phyloP scores from a whole-genome alignment of 1,140 invertebrate species.

The Leptinotarsa undecemlineata region DNA sequence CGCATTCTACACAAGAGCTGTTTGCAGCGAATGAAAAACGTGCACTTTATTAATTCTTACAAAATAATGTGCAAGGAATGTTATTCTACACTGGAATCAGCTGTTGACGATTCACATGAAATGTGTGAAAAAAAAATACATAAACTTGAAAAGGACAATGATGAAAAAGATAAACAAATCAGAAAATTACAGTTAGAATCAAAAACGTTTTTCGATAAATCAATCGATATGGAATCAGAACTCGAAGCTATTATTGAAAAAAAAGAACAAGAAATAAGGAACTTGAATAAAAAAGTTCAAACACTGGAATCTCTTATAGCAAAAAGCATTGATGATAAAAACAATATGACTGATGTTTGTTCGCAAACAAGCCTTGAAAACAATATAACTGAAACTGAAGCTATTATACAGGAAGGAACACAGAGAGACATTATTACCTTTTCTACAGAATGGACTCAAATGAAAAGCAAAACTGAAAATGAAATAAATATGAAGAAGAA shows the following conservation, averaged over 20 bases:
- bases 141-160: slow-evolving; percentile 14
- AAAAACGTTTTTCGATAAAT: not conserved
- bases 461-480: slow-evolving; percentile 9
- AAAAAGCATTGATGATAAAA: slow-evolving; percentile 15
- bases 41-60: slow-evolving; percentile 5
- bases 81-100: not conserved
- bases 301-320: slow-evolving; percentile 11
- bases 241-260: not conserved
- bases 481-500: slow-evolving; percentile 13
- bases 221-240: slow-evolving; percentile 2
- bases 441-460: slow-evolving; percentile 11
- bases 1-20: slow-evolving; percentile 15
- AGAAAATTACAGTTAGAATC: slow-evolving; percentile 5
- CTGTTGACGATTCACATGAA: slow-evolving; percentile 8
- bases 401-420: slow-evolving; percentile 14
- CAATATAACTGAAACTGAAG: not conserved
- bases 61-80: not conserved
- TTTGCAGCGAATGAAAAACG: slow-evolving; percentile 7
- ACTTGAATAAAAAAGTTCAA: slow-evolving; percentile 17
- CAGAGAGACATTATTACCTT: slow-evolving; percentile 7
- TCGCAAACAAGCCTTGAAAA: slow-evolving; percentile 7
- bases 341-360: slow-evolving; percentile 15
- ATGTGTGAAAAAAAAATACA: not conserved
- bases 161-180: slow-evolving; percentile 12
- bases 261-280: not conserved